Evolutionary conservation across 2,888 invertebrate genomes (phyloP).

Genomic region (Dinocampus coccinellae): DNA sequence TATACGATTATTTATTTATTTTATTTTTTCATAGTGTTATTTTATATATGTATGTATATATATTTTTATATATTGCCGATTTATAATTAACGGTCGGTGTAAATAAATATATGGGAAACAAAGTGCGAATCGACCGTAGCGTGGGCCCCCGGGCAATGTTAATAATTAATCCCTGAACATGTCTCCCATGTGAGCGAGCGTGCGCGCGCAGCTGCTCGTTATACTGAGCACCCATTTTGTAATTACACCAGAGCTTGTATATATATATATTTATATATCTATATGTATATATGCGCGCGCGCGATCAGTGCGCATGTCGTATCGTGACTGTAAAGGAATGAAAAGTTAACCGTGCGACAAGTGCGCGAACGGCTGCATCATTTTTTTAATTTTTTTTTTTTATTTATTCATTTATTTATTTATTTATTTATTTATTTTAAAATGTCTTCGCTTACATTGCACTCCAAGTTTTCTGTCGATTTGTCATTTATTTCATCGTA

Average conservation of each 20-base stretch:
- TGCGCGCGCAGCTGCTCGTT: conserved; percentile 30
- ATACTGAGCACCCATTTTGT: conserved; percentile 24
- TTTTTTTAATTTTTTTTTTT: conserved; percentile 6
- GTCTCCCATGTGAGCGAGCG: conserved; percentile 18
- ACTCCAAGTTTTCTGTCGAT: conserved; percentile 1
- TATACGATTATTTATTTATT: not conserved
- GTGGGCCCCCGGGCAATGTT: conserved; percentile 6
- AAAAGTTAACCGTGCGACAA: conserved; percentile 23
- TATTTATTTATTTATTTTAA: too few species aligned
- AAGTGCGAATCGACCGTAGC: conserved; percentile 24
- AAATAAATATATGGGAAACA: conserved; percentile 12
- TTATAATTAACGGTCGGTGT: not conserved
- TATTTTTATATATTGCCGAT: too few species aligned
- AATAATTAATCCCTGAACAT: conserved; percentile 31
- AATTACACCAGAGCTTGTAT: conserved; percentile 16
- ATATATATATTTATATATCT: conserved; percentile 8
- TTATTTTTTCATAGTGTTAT: not conserved
- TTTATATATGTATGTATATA: not conserved
- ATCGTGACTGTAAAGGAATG: conserved; percentile 7
- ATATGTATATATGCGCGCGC: not conserved
- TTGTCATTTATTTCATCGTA: not conserved
- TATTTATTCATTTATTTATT: too few species aligned
- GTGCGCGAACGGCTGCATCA: conserved; percentile 19
- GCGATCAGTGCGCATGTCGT: not conserved
- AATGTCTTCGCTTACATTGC: too few species aligned